Percentiles rank a stretch among this genome's conserved stretches.
Conservation (phyloP, 2,888 invertebrate species). For the Ectobius pallidus region DNA sequence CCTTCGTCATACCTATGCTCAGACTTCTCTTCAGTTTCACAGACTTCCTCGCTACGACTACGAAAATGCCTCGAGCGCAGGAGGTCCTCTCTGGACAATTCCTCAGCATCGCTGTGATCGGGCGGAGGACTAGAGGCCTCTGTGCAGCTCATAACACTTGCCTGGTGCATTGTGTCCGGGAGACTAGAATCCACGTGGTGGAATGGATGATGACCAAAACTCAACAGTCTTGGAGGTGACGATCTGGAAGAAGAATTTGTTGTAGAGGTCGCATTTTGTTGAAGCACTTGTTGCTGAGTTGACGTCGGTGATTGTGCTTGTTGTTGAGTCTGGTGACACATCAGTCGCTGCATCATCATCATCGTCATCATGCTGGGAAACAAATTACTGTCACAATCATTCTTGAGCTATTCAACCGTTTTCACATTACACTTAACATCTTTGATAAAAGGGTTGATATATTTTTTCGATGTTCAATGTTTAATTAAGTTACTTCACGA, state of each 20-base stretch:
- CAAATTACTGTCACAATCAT: not conserved
- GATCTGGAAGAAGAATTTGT: not conserved
- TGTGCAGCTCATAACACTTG: not conserved
- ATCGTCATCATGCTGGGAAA: conserved; percentile 40
- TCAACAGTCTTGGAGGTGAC: conserved; percentile 24
- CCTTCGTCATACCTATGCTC: not conserved
- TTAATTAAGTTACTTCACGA: too few species aligned
- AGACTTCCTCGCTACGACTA: not conserved
- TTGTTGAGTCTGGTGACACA: conserved; percentile 34
- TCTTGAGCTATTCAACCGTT: too few species aligned
- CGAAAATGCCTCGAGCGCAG: not conserved
- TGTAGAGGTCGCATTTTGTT: not conserved
- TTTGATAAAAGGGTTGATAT: too few species aligned
- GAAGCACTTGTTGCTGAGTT: conserved; percentile 5
- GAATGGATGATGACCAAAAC: conserved; percentile 30
- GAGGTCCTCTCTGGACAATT: not conserved
- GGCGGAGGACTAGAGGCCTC: not conserved
- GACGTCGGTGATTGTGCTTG: not conserved
- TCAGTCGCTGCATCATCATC: conserved; percentile 42
- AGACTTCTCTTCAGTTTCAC: not conserved
- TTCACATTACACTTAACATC: too few species aligned
- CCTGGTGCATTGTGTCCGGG: not conserved
- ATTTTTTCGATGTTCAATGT: too few species aligned
- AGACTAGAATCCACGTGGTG: not conserved
- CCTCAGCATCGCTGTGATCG: not conserved